These are phyloP conservation scores for Zapornia atra DNA, from an alignment of 2,113 vertebrate genomes.

Conservation along the genomic window DNA sequence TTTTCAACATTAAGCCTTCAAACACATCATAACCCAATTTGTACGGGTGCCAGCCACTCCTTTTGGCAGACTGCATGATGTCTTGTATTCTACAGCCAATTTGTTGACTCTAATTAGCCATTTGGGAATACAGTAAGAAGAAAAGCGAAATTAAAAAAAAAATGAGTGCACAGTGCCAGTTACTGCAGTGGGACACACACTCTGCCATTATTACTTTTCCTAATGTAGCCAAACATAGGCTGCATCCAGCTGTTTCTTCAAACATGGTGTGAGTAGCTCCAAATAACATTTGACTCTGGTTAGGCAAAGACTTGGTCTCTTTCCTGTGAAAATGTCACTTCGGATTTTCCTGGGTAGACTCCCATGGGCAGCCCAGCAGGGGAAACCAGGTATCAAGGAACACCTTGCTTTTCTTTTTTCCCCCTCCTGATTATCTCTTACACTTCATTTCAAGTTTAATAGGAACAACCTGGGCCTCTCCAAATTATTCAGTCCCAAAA, in stretches of 20 bases:
- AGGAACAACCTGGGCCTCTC: neutral
- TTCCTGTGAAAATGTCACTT: neutral
- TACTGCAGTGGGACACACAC: neutral
- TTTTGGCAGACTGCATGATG: neutral
- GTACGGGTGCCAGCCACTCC: neutral
- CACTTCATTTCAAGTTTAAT: neutral
- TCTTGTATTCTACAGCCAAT: constrained; percentile 22
- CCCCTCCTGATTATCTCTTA: neutral
- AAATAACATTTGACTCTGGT: neutral
- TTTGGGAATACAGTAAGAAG: constrained; percentile 15
- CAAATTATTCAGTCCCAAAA: neutral
- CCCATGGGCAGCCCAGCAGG: neutral
- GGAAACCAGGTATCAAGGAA: neutral
- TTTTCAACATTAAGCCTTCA: constrained; percentile 15
- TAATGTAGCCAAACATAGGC: neutral
- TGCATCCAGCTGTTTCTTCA: neutral
- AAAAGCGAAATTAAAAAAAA: constrained; percentile 22
- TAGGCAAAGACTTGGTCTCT: neutral
- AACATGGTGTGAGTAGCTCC: neutral
- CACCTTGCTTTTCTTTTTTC: neutral
- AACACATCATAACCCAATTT: constrained; percentile 1
- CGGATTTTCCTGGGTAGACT: neutral
- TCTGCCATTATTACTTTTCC: neutral
- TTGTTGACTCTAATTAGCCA: constrained; percentile 55
- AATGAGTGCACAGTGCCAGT: neutral